These are phyloP conservation scores for Odontesthes bonariensis DNA, from an alignment of 2,113 vertebrate genomes.

Conservation along the genomic window DNA sequence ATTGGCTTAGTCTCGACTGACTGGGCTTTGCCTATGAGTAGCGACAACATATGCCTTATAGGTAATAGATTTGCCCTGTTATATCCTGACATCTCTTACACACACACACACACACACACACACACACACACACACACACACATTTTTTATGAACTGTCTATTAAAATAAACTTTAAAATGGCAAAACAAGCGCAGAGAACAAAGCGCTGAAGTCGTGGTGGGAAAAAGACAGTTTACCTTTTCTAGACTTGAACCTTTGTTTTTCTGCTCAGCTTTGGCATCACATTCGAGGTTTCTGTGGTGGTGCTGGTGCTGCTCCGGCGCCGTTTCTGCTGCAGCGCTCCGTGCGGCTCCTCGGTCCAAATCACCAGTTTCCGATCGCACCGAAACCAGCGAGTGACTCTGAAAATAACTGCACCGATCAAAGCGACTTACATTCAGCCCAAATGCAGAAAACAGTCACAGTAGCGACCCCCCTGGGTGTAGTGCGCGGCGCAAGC, in stretches of 20 bases:
- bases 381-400: conserved; percentile 19
- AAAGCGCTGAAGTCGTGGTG: neutral
- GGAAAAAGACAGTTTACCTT: conserved; percentile 55
- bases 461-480: conserved; percentile 61
- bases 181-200: neutral
- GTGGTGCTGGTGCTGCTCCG: conserved; percentile 11
- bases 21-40: conserved; percentile 44
- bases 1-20: conserved; percentile 52
- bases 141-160: neutral
- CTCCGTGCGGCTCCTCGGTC: conserved; percentile 52
- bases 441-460: conserved; percentile 25
- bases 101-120: too few relatives aligned
- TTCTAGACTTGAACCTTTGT: conserved; percentile 58
- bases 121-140: too few relatives aligned
- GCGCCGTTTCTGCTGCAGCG: conserved; percentile 54
- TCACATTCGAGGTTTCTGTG: conserved; percentile 53
- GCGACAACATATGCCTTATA: conserved; percentile 16
- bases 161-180: conserved; percentile 29
- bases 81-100: conserved; percentile 25
- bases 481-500: conserved; percentile 24
- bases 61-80: conserved; percentile 27
- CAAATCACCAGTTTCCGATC: conserved; percentile 33
- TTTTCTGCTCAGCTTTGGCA: conserved; percentile 51
- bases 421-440: conserved; percentile 30
- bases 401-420: conserved; percentile 61